These are phyloP conservation scores for Vicugna pacos DNA, from an alignment of 2,113 vertebrate species.

Conservation along the genomic window DNA sequence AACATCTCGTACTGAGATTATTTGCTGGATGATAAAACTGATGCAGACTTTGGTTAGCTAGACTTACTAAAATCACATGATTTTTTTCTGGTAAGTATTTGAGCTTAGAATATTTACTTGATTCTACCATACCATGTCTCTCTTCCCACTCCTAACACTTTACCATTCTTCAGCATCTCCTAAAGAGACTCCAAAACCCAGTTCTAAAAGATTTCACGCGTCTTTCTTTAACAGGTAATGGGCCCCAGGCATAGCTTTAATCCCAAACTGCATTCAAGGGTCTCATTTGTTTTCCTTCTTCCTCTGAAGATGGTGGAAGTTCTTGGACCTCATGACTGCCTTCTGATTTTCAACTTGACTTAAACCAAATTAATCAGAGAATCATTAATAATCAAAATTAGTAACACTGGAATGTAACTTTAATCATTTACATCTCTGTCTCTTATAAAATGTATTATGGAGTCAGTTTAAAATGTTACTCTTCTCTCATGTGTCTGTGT, in stretches of 20 bases:
- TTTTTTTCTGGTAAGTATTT: neutral
- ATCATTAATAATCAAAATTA: constrained; percentile 35
- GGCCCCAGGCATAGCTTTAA: neutral
- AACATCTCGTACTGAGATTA: neutral
- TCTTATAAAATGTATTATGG: neutral
- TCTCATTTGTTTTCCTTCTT: neutral
- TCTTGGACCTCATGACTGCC: neutral
- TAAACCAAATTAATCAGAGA: neutral
- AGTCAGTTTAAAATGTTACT: neutral
- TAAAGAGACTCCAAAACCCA: neutral
- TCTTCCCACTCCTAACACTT: neutral
- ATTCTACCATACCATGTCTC: neutral
- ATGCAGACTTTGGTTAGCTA: neutral
- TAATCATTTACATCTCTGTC: neutral
- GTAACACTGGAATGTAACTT: neutral
- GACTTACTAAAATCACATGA: neutral
- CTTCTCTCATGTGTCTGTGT: neutral
- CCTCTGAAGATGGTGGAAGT: neutral
- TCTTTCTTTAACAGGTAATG: neutral
- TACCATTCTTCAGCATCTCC: neutral
- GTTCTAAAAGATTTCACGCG: neutral
- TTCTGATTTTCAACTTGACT: constrained; percentile 59
- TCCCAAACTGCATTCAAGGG: neutral
- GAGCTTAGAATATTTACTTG: neutral
- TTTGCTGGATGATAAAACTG: neutral